Evolutionary conservation across 2,888 invertebrate genomes (phyloP), one percentile per base, ranked within the genome.

Genomic region (Agrotis segetum): DNA sequence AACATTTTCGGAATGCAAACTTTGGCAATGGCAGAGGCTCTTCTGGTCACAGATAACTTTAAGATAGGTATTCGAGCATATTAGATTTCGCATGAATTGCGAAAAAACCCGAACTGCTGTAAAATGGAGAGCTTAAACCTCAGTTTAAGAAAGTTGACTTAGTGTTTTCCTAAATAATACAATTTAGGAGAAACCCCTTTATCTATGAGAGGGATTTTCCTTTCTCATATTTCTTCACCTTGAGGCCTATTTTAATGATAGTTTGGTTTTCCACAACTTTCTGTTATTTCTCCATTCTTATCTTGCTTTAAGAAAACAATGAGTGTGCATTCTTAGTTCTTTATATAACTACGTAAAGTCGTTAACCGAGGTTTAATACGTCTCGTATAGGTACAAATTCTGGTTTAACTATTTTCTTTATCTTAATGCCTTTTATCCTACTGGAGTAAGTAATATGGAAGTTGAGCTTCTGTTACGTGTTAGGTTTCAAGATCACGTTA

Each of bases 321-420:
- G 80, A 67, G 47, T 62, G 11, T 50, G 34, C 74, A 66, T 66
- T 79, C 66, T 52, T 56, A 47, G 62, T 66, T 79, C 66, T 52
- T 56, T 40, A 59, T 60, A 67, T 73, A 24, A 50, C 59, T 53
- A 44, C 59, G 65, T 71, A 40, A 72, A 65, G 74, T 73, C 40
- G 49, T 73, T 67, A 67, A 34, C 47, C 7, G 14, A 61, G 65
- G 52, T 61, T 61, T 53, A 73, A 66, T 79, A n/a, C 58, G 44
- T 59, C 29, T 34, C 13, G 24, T n/a, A 13, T 24, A 24, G 2
- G 53, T 53, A 63, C 13, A 52, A 52, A 73, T 49, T 44, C n/a
- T 62, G 3, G 2, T 44, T 73, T 13, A 4, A 17, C 34, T 21
- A 14, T 63, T 71, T 52, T 47, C 46, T 52, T 73, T 75, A 72